These are phyloP conservation scores for Megaceryle maxima DNA, from an alignment of 2,113 vertebrate species.

Conservation along the genomic window DNA sequence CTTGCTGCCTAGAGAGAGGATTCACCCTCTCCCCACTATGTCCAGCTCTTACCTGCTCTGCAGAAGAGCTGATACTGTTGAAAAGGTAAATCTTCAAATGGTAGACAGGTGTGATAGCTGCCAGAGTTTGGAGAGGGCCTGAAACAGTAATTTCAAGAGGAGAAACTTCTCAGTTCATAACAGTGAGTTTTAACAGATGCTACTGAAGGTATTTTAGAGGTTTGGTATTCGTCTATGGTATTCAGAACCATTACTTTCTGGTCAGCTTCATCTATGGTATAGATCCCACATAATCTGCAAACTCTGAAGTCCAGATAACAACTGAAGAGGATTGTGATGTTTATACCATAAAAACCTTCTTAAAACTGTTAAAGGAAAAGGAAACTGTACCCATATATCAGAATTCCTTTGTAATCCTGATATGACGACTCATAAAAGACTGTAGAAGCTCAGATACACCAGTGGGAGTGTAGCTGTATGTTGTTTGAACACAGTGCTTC, in stretches of 20 bases:
- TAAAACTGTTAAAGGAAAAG: neutral
- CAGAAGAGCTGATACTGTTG: neutral
- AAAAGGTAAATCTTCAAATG: neutral
- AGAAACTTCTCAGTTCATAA: neutral
- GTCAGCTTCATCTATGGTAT: neutral
- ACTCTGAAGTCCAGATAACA: neutral
- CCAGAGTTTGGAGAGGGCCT: neutral
- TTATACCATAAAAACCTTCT: neutral
- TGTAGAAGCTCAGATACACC: neutral
- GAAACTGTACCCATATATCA: neutral
- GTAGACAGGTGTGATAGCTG: neutral
- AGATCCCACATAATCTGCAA: neutral
- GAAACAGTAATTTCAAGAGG: neutral
- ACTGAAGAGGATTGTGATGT: neutral
- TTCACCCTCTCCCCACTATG: neutral
- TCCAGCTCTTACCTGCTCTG: neutral
- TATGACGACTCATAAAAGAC: neutral
- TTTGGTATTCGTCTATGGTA: neutral
- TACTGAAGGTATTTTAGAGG: neutral
- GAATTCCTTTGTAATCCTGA: neutral
- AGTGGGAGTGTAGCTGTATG: accelerated
- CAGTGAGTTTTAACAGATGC: neutral
- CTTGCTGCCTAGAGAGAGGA: neutral
- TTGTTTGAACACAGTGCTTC: neutral
- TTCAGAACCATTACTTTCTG: neutral